Conservation (phyloP, 2,797 vertebrate genomes). For the Bufotes viridis region DNA sequence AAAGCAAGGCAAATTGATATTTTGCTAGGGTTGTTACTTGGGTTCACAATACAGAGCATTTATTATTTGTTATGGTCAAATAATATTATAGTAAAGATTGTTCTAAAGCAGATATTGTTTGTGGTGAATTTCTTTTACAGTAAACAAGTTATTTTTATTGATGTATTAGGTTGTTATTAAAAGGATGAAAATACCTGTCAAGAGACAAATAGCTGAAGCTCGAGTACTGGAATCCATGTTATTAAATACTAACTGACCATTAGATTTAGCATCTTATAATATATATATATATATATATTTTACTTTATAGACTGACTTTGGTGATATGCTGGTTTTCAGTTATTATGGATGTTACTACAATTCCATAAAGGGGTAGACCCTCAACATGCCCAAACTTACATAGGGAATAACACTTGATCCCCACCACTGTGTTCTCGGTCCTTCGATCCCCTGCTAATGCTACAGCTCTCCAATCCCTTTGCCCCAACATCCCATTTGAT, state of each 20-base stretch:
- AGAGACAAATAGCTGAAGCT: neutral
- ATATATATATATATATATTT: too few relatives aligned
- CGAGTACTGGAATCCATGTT: neutral
- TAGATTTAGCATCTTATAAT: too few relatives aligned
- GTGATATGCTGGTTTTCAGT: too few relatives aligned
- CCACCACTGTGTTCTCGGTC: too few relatives aligned
- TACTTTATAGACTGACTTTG: too few relatives aligned
- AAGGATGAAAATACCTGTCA: neutral
- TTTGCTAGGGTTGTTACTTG: slow-evolving; percentile 1
- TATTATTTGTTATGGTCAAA: slow-evolving; percentile 19
- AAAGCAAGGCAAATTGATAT: slow-evolving; percentile 31
- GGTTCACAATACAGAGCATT: slow-evolving; percentile 2
- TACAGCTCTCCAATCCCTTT: too few relatives aligned
- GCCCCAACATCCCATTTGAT: too few relatives aligned
- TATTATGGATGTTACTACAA: too few relatives aligned
- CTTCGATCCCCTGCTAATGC: too few relatives aligned
- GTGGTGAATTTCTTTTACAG: neutral
- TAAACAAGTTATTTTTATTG: neutral
- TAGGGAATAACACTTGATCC: too few relatives aligned
- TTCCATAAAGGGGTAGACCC: too few relatives aligned
- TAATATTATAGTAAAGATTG: neutral
- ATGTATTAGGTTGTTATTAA: neutral
- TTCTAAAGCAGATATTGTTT: neutral
- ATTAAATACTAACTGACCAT: neutral
- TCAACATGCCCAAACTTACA: too few relatives aligned